A percentile compares a stretch with the other conserved stretches of the same genome.
Conservation (phyloP, 2,888 invertebrate species). For the Cheilosia vernalis region DNA sequence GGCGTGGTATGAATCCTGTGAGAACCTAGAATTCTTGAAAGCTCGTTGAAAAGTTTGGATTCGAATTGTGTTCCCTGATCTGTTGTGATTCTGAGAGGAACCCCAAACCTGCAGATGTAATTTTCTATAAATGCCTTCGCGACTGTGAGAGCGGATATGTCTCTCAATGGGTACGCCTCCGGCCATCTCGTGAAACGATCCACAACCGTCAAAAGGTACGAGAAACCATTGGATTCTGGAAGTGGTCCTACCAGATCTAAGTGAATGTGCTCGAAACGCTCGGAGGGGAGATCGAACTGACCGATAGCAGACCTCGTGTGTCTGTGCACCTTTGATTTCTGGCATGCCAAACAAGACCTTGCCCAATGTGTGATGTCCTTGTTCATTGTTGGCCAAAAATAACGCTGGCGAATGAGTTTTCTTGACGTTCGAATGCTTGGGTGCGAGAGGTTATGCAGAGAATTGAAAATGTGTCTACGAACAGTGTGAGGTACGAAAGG, state of each 20-base stretch:
- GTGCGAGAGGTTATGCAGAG: constrained; percentile 49
- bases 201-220: constrained; percentile 37
- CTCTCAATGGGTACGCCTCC: constrained; percentile 36
- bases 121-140: constrained; percentile 7
- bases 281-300: constrained; percentile 31
- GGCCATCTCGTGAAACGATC: constrained; percentile 55
- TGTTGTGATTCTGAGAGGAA: constrained; percentile 26
- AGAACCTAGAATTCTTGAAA: constrained; percentile 2
- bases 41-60: constrained; percentile 41
- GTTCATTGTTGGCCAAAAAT: too few species aligned
- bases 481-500: constrained; percentile 45
- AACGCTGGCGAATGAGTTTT: constrained; percentile 37
- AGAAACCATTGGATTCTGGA: constrained; percentile 69
- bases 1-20: neutral
- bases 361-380: too few species aligned
- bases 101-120: constrained; percentile 29
- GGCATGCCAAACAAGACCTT: too few species aligned
- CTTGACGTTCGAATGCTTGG: constrained; percentile 44
- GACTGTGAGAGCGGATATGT: constrained; percentile 36
- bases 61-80: constrained; percentile 55
- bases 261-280: constrained; percentile 79
- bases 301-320: constrained; percentile 5
- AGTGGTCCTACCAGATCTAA: constrained; percentile 80
- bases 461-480: constrained; percentile 14
- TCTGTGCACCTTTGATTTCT: constrained; percentile 10